Percentiles rank a stretch among this genome's conserved stretches.
phyloP scores from a whole-genome alignment of 1,140 invertebrate genomes.

The Eubasilissa regina region DNA sequence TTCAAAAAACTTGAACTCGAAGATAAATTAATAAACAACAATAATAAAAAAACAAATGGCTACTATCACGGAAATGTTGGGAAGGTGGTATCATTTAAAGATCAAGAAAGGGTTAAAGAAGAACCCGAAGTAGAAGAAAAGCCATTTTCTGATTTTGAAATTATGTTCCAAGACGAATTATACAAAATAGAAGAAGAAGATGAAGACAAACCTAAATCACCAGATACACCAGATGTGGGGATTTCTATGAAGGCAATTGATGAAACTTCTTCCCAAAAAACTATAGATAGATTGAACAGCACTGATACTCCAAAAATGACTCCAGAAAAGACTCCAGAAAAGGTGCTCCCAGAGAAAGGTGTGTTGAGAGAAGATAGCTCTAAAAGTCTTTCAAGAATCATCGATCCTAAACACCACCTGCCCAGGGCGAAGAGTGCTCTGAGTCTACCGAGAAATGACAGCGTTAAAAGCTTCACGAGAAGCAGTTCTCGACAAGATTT shows the following conservation, averaged over 20 bases:
- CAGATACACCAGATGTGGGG: slow-evolving; percentile 30
- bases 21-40: slow-evolving; percentile 23
- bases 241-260: slow-evolving; percentile 43
- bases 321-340: slow-evolving; percentile 9
- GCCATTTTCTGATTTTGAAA: slow-evolving; percentile 70
- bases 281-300: background rate
- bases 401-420: background rate
- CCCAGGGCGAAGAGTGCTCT: slow-evolving; percentile 58
- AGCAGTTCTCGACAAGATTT: slow-evolving; percentile 63
- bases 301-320: background rate
- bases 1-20: slow-evolving; percentile 61
- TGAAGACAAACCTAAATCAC: slow-evolving; percentile 53
- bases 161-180: slow-evolving; percentile 72
- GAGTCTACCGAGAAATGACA: slow-evolving; percentile 67
- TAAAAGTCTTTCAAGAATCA: slow-evolving; percentile 37
- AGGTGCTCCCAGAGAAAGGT: slow-evolving; percentile 8
- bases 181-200: slow-evolving; percentile 71
- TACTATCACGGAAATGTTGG: slow-evolving; percentile 46
- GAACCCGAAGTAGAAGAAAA: slow-evolving; percentile 65
- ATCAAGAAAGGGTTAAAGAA: slow-evolving; percentile 62
- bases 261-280: background rate
- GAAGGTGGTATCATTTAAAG: slow-evolving; percentile 60
- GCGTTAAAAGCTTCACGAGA: slow-evolving; percentile 66
- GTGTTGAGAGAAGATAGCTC: slow-evolving; percentile 39
- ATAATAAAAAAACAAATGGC: slow-evolving; percentile 22